Base-by-base conservation (phyloP, 2,888 invertebrate genomes). In the Pimpla rufipes region DNA sequence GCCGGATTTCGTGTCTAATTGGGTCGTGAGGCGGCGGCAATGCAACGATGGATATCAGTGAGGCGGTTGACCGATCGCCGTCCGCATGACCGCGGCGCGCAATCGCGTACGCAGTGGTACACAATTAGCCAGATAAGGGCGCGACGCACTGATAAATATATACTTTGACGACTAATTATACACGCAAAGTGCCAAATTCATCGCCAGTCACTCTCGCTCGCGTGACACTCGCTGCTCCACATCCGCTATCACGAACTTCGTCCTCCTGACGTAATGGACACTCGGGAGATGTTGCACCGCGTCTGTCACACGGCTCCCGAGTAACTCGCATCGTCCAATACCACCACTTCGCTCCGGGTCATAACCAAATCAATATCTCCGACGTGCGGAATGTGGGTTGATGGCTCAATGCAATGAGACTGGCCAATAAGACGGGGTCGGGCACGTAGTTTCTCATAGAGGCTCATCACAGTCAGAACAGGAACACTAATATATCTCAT, bases 151-250 rank as follows among this genome's bases (percentile, higher is more conserved):
- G 77, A 77, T 77, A 80, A 83, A 80, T 77, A 83, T 77, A 83
- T 77, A 77, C 77, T 80, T 83, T 77, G 83, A 83, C 77, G 83
- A 77, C 77, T 80, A 83, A 83, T 83, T 83, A 80, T 47, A 79
- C 66, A 77, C 57, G 76, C 66, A 42, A 37, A 67, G 47, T 57
- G 29, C 59, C n/a, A 35, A n/a, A 76, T 67, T 73, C 45, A 79
- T 76, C 59, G 18, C 45, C 45, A 11, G 42, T 71, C 50, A 68
- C 74, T 64, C 68, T 71, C 70, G 59, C 45, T 66, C 62, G 42
- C 59, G 59, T 64, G 18, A 40, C 40, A 37, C 21, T 37, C 50
- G 52, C 37, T 62, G 16, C 40, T 68, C 29, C 35, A 68, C 73
- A 55, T 74, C 62, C 57, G 23, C 50, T 73, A 79, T 80, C 83